These are phyloP conservation scores for Mus musculus DNA, from an alignment of 2,113 vertebrate species.

Conservation along the genomic window GRCm39 chr14:96396001-96396500, in stretches of 20 bases:
- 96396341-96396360: not conserved
- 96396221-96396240: not conserved
- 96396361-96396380: slow-evolving; percentile 37
- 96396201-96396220: not conserved
- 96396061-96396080: not conserved
- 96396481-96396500: not conserved
- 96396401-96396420: not conserved
- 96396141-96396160: not conserved
- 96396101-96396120: not conserved
- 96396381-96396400: slow-evolving; percentile 41
- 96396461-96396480: not conserved
- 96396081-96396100: not conserved
- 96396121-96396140: not conserved
- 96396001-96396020: not conserved
- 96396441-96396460: not conserved
- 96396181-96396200: not conserved
- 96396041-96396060: not conserved
- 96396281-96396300: not conserved
- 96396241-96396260: not conserved
- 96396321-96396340: not conserved
- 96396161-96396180: not conserved
- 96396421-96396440: slow-evolving; percentile 28
- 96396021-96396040: accelerated
- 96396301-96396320: not conserved
- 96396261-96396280: not conserved